Evolutionary conservation across 2,797 vertebrate species (phyloP).

Genomic region (Antrozous pallidus): DNA sequence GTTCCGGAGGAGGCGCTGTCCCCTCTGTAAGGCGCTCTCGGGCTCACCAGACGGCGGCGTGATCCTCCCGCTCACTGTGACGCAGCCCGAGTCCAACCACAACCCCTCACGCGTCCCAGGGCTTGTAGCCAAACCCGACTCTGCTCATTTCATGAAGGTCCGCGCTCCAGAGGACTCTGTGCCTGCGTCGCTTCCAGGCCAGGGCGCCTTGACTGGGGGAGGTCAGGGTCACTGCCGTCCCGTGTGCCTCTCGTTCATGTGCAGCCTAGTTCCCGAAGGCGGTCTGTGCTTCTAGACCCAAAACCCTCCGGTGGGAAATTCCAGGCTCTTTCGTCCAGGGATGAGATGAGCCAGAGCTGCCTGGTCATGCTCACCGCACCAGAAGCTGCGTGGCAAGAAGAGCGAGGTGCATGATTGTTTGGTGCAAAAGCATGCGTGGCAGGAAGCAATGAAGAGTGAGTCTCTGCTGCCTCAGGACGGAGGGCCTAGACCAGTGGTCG

Average conservation of each 20-base stretch:
- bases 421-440: not conserved
- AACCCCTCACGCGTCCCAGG: not conserved
- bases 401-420: not conserved
- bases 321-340: not conserved
- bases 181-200: no score
- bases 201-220: accelerated
- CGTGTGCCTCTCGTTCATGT: no score
- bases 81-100: not conserved
- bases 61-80: accelerated
- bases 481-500: not conserved
- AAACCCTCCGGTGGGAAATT: not conserved
- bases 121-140: not conserved
- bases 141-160: not conserved
- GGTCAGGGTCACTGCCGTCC: accelerated
- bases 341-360: not conserved
- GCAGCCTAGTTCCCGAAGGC: not conserved
- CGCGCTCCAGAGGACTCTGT: not conserved
- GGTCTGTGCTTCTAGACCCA: not conserved
- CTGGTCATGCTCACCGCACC: not conserved
- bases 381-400: not conserved
- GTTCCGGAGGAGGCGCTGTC: not conserved
- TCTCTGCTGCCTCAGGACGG: no score
- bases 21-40: no score
- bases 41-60: accelerated
- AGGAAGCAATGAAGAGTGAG: not conserved